Base-by-base conservation (phyloP, 2,888 invertebrate species). In the Parascotia fuliginaria region DNA sequence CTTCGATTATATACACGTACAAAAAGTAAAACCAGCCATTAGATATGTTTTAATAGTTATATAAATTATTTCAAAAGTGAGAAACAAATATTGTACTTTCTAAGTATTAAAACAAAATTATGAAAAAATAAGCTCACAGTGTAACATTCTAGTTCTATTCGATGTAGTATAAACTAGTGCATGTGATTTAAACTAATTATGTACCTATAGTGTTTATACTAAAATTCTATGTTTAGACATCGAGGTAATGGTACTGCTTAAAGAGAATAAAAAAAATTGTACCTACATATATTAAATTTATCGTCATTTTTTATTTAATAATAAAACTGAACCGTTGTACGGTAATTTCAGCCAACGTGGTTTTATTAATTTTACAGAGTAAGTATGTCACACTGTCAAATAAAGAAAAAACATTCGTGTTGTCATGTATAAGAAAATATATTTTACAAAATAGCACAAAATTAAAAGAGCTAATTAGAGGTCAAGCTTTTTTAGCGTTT, bases 111-210 rank as follows among this genome's bases (percentile, higher is more conserved):
- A 12, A 38, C 5, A 27, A 49, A 42, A 54, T 12, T 39, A 40
- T 19, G 32, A 42, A 46, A 50, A 38, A 43, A 22, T 51, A 54
- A 61, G 67, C 66, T 67, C 66, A 66, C 58, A 40, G 37, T n/a
- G 33, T 59, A 58, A 66, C 52, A 57, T 55, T 64, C 53, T 63
- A 60, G 42, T 52, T 43, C 45, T 44, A 58, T 61, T 62, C 38
- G 34, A 52, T 60, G 56, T 56, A 69, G 64, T 59, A 11, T 66
- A 59, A n/a, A 72, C 60, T 74, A 70, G 65, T 70, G 73, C 68
- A 70, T 73, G 74, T 75, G 65, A 71, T 69, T 66, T 59, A 60
- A 65, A 73, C 60, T 71, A 66, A 71, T 65, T 70, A 68, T 62
- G 65, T 55, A 59, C 7, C 7, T n/a, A 32, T 69, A 69, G 67